Conservation (phyloP, 2,888 invertebrate species). For the Caenorhabditis drosophilae region DNA sequence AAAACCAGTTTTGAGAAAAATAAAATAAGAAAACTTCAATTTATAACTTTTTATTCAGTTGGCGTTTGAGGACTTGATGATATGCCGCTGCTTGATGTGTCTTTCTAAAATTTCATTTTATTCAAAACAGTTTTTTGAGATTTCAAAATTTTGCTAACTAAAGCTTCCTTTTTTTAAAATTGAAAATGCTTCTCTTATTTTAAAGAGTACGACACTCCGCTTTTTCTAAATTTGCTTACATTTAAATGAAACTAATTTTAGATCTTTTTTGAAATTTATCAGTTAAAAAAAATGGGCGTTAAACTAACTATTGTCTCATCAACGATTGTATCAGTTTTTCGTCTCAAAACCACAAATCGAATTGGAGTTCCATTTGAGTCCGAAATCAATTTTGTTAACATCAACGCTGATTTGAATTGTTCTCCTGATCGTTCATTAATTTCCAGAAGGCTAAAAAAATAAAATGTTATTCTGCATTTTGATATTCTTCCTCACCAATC, state of each 20-base stretch:
- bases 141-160: not conserved
- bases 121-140: not conserved
- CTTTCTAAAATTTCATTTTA: constrained; percentile 34
- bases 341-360: constrained; percentile 50
- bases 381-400: constrained; percentile 54
- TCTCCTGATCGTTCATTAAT: constrained; percentile 51
- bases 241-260: too few relatives aligned
- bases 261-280: too few relatives aligned
- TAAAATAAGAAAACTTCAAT: not conserved
- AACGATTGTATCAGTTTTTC: constrained; percentile 23
- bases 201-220: too few relatives aligned
- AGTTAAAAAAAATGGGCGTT: not conserved
- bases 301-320: not conserved
- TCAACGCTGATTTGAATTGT: constrained; percentile 52
- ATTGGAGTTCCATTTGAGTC: constrained; percentile 48
- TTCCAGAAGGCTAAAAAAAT: constrained; percentile 46
- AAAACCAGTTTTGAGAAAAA: not conserved
- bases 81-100: constrained; percentile 46
- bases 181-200: too few relatives aligned
- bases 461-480: too few relatives aligned
- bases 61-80: constrained; percentile 39
- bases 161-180: too few relatives aligned
- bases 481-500: constrained; percentile 45
- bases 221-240: too few relatives aligned
- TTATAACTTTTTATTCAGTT: constrained; percentile 7